These are phyloP conservation scores for Eolophus roseicapilla DNA, from an alignment of 2,113 vertebrate genomes.

Conservation along the genomic window DNA sequence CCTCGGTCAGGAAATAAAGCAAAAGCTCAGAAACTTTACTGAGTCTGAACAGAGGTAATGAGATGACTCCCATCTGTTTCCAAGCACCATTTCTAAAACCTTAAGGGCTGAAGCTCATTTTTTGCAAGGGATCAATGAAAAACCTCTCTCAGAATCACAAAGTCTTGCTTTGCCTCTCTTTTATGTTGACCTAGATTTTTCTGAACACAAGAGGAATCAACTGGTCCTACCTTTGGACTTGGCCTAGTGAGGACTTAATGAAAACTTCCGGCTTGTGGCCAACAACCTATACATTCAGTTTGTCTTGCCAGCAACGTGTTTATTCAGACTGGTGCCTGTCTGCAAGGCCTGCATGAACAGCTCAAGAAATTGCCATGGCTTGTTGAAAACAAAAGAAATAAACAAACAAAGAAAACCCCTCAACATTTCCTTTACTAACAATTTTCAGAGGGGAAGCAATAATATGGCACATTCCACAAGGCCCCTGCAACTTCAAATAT, in stretches of 20 bases:
- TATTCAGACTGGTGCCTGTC: not conserved
- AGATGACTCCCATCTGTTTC: not conserved
- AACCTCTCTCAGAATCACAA: not conserved
- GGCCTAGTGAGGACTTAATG: not conserved
- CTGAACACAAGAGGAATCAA: not conserved
- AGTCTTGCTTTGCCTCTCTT: not conserved
- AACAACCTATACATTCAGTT: not conserved
- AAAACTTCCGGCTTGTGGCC: not conserved
- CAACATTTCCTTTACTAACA: not conserved
- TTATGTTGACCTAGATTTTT: not conserved
- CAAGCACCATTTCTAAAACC: not conserved
- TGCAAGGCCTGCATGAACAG: not conserved
- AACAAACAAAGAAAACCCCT: not conserved
- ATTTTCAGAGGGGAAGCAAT: not conserved
- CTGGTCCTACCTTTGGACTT: not conserved
- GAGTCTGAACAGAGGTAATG: not conserved
- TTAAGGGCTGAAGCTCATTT: not conserved
- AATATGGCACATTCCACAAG: too few species aligned
- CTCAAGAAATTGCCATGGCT: not conserved
- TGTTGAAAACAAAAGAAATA: not conserved
- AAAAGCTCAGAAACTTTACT: not conserved
- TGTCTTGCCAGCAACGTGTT: not conserved
- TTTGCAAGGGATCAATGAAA: not conserved
- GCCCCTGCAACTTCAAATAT: not conserved
- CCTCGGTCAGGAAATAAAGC: not conserved